Evolutionary conservation across 2,888 invertebrate genomes (phyloP).

Genomic region (Drosophila lacicola): DNA sequence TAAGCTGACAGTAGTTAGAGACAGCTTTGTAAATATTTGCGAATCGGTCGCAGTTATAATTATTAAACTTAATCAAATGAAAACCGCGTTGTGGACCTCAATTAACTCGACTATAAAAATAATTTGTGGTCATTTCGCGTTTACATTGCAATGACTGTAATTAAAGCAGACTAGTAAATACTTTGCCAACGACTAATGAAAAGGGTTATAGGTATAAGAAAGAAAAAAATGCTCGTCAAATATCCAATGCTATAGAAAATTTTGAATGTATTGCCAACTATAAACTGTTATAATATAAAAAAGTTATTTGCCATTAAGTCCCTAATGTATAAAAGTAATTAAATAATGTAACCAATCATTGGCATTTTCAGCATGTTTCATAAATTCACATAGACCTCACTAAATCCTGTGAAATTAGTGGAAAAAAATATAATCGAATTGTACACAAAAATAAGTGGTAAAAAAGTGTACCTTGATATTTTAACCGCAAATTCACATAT

Average conservation of each 20-base stretch:
- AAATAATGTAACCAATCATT: neutral
- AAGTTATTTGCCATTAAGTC: neutral
- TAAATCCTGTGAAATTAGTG: neutral
- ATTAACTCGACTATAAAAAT: constrained; percentile 76
- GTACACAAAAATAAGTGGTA: constrained; percentile 9
- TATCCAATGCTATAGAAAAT: no score
- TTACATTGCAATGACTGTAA: constrained; percentile 29
- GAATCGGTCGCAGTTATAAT: constrained; percentile 51
- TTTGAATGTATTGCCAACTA: no score
- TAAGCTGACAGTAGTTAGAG: constrained; percentile 29
- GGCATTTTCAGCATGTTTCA: neutral
- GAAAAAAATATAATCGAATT: constrained; percentile 23
- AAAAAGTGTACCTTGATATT: constrained; percentile 53
- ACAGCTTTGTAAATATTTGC: constrained; percentile 43
- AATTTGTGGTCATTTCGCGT: constrained; percentile 67
- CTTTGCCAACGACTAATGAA: constrained; percentile 10
- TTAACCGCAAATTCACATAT: constrained; percentile 70
- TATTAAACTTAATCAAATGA: constrained; percentile 76
- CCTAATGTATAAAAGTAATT: neutral
- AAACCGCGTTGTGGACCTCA: constrained; percentile 70
- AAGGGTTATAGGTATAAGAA: neutral
- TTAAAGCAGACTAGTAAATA: constrained; percentile 12
- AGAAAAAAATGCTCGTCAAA: neutral
- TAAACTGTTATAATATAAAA: neutral
- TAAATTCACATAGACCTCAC: neutral